Base-by-base conservation (phyloP, 1,140 invertebrate species). In the Ooceraea biroi region DNA sequence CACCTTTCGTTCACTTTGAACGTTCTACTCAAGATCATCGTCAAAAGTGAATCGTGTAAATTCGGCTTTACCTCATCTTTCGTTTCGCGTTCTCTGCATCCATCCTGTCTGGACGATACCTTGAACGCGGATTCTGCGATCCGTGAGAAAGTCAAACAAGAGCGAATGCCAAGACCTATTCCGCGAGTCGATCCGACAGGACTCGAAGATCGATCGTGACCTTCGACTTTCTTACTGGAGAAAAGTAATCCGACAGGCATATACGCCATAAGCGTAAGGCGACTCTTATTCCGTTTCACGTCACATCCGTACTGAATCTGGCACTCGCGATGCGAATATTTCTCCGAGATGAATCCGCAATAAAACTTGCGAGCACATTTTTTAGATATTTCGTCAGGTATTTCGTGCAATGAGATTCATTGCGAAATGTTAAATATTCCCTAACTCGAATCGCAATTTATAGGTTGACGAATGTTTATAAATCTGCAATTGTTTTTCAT, bases 111-210 rank as follows among this genome's bases (percentile, higher is more conserved):
- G 41, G 52, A n/a, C 55, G 27, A 14, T 73, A 50, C 61, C 71
- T 76, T 11, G 55, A 57, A 71, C 44, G 19, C 55, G 44, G 80
- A 82, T 76, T 22, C 30, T 50, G 57, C 69, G 14, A 74, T 60
- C 71, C 80, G 80, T 74, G 71, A 82, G 80, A 82, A 82, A 82
- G 57, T 74, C 80, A 74, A 74, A 82, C 68, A 76, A 63, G 58
- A 76, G 41, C 55, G 69, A 82, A 80, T 80, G 65, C 65, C 76
- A 71, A 80, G 76, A 71, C 76, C 50, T 57, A 80, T 80, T 80
- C 65, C 50, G 22, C 36, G 63, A 78, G 63, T 69, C 76, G 50
- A 80, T 80, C 25, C 25, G 65, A 78, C 63, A 57, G 22, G 50
- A 36, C 36, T 80, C 30, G 25, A 46, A 80, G 65, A 80, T 80